Base-by-base conservation (phyloP, 1,140 invertebrate species). In the Halyomorpha halys region DNA sequence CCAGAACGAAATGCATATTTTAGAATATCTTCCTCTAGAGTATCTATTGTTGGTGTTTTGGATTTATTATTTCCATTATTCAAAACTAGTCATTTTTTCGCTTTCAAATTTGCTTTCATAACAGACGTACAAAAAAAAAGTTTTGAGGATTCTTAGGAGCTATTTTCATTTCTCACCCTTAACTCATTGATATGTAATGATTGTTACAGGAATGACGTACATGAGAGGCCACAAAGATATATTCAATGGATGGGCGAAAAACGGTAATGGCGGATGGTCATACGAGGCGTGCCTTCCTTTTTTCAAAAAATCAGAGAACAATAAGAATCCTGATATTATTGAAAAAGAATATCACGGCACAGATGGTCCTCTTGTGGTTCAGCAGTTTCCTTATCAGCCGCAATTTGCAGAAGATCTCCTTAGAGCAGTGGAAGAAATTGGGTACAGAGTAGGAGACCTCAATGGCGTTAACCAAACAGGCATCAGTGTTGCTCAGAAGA, bases 221-320 rank as follows among this genome's bases (percentile, higher is more conserved):
- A 78, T 82, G 0, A 72, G 86, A 65, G 86, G 84, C 0, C 81
- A 86, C 71, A 76, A 73, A 4, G 70, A 70, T 8, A 82, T 87
- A 71, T 90, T 84, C 71, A 78, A 89, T 69, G 69, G 76, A 13
- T 90, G 87, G 87, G 82, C 79, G 9, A 76, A 76, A 30, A 59
- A 73, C 18, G 86, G 86, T 6, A 85, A 83, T 47, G 62, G 72
- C 2, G 81, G 81, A 0, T 87, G 86, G 86, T 79, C 78, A 19
- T 87, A 81, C 71, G 76, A 81, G 3, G 78, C 82, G 19, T 76
- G 82, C 4, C 69, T 83, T 2, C 77, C 77, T 0, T 84, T 82
- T 68, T 85, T 84, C 68, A 75, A 77, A 16, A 83, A 81, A 69
- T 79, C 80, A 0, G 81, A 83, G 69, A 70, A 75, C 39, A 79